These are phyloP conservation scores for Palythoa caribaeorum DNA, from an alignment of 92 coral and sea anemone genomes.

Conservation along the genomic window DNA sequence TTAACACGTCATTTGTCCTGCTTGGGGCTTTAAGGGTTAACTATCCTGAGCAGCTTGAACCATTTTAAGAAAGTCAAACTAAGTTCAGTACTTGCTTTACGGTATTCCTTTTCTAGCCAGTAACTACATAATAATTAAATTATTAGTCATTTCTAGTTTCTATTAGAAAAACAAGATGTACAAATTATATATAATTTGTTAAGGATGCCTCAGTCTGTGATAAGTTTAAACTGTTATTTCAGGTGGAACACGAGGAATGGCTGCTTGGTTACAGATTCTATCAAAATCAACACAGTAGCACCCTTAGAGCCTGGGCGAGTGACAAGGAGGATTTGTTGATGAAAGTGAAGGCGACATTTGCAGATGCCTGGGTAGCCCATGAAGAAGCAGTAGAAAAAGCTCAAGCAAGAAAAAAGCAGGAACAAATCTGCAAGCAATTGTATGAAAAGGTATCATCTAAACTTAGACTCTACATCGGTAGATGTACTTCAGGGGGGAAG, in stretches of 20 bases:
- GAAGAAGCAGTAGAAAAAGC: constrained; percentile 80
- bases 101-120: no score
- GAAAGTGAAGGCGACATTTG: constrained; percentile 91
- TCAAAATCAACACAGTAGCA: constrained; percentile 79
- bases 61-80: no score
- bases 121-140: no score
- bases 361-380: constrained; percentile 91
- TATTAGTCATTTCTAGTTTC: no score
- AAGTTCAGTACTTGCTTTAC: no score
- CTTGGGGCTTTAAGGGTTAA: no score
- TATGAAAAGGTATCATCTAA: constrained; percentile 83
- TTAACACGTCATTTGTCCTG: no score
- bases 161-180: no score
- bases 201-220: neutral
- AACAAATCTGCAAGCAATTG: constrained; percentile 86
- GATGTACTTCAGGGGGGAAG: no score
- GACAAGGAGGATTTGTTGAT: constrained; percentile 85
- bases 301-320: constrained; percentile 86
- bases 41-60: no score
- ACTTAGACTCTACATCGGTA: no score
- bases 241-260: constrained; percentile 99
- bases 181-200: no score
- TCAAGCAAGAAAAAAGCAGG: constrained; percentile 81
- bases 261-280: constrained; percentile 84
- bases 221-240: neutral